Evolutionary conservation across 2,113 vertebrate species (phyloP).

Genomic region (Cathartes aura): DNA sequence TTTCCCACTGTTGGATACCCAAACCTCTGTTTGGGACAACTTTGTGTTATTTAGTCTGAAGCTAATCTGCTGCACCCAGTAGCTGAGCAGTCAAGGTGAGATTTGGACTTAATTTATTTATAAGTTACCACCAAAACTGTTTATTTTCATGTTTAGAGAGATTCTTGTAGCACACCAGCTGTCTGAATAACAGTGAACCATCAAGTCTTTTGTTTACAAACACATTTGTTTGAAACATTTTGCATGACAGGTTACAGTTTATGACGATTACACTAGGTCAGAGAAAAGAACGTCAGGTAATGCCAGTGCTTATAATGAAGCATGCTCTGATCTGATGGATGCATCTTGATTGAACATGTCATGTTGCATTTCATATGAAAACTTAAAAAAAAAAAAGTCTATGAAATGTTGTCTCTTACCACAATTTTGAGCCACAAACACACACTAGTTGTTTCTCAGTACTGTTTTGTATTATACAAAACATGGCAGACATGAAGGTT

Average conservation of each 20-base stretch:
- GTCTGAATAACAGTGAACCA: neutral
- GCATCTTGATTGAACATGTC: neutral
- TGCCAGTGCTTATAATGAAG: neutral
- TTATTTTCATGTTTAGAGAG: neutral
- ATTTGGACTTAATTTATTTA: neutral
- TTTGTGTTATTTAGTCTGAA: neutral
- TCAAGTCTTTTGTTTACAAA: neutral
- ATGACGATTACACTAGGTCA: neutral
- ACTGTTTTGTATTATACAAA: neutral
- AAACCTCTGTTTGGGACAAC: neutral
- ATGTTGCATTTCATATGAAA: neutral
- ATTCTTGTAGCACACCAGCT: neutral
- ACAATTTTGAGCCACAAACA: neutral
- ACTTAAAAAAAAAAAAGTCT: neutral
- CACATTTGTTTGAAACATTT: constrained; percentile 2
- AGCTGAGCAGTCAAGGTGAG: neutral
- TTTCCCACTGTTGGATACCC: neutral
- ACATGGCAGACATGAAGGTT: neutral
- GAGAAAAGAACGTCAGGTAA: neutral
- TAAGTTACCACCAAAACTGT: neutral
- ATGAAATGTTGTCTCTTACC: neutral
- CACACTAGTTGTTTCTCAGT: neutral
- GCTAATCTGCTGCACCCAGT: neutral
- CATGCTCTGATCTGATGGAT: neutral
- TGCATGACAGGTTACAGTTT: constrained; percentile 2